phyloP scores from a whole-genome alignment of 2,888 invertebrate genomes.

The Sinopyrophorus schimmeli region DNA sequence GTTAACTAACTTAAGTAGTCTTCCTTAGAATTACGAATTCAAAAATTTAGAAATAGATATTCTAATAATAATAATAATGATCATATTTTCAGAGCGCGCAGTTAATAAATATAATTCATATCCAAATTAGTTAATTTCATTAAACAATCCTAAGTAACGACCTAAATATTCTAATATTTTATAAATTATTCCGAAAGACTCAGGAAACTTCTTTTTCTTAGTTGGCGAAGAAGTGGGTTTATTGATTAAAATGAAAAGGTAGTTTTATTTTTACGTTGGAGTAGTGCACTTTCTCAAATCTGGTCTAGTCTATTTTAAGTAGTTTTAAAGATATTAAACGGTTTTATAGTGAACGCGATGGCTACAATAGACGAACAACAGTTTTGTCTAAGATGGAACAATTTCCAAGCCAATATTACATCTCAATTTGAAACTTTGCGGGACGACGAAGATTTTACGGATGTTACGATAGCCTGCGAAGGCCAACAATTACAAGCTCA shows the following conservation, averaged over 20 bases:
- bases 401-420: conserved; percentile 85
- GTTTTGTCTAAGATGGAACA: conserved; percentile 89
- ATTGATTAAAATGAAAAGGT: conserved; percentile 55
- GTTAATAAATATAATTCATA: too few relatives aligned
- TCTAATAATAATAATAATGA: too few relatives aligned
- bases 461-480: conserved; percentile 85
- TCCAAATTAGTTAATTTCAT: too few relatives aligned
- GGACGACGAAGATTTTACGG: conserved; percentile 85
- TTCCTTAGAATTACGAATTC: too few relatives aligned
- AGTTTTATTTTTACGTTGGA: conserved; percentile 50
- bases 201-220: conserved; percentile 53
- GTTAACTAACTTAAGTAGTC: too few relatives aligned
- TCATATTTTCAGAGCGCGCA: too few relatives aligned
- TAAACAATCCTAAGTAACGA: too few relatives aligned
- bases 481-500: conserved; percentile 82
- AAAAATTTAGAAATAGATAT: too few relatives aligned
- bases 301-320: conserved; percentile 19
- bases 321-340: conserved; percentile 17
- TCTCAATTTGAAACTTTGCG: conserved; percentile 83
- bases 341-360: conserved; percentile 38
- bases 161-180: conserved; percentile 1
- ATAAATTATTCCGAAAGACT: conserved; percentile 7
- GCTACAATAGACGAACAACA: conserved; percentile 73
- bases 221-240: conserved; percentile 53
- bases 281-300: conserved; percentile 35